These are phyloP conservation scores for Helicolenus hilgendorfi DNA, from an alignment of 2,797 vertebrate species.

Conservation along the genomic window DNA sequence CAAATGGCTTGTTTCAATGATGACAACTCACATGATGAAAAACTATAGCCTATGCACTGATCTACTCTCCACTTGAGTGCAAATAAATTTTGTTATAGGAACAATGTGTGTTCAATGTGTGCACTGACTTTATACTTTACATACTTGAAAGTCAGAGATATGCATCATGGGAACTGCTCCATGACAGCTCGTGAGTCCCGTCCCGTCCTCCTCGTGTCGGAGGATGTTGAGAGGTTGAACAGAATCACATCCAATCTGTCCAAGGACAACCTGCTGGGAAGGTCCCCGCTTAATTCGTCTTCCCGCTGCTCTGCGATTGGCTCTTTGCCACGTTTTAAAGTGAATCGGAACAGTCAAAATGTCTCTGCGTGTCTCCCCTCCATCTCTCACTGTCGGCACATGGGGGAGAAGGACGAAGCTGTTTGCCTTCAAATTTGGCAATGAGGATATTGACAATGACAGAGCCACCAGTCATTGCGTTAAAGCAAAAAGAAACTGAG, in stretches of 20 bases:
- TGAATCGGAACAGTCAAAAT: constrained; percentile 76
- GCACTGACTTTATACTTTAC: constrained; percentile 46
- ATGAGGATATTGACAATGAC: constrained; percentile 57
- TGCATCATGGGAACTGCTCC: constrained; percentile 8
- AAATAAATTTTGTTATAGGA: constrained; percentile 64
- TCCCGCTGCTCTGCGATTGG: constrained; percentile 72
- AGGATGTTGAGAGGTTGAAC: constrained; percentile 77
- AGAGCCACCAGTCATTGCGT: constrained; percentile 38
- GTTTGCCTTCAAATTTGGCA: constrained; percentile 56
- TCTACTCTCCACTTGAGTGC: constrained; percentile 56
- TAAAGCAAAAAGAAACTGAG: constrained; percentile 46
- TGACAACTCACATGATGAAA: constrained; percentile 73
- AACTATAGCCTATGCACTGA: constrained; percentile 32
- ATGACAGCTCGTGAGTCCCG: constrained; percentile 41
- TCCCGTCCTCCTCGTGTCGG: constrained; percentile 62
- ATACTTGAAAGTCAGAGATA: constrained; percentile 60
- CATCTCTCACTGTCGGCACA: constrained; percentile 48
- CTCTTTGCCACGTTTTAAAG: constrained; percentile 79
- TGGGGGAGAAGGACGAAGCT: constrained; percentile 45
- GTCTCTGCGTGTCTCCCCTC: constrained; percentile 39
- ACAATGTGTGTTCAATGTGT: constrained; percentile 10
- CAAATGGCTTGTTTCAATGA: constrained; percentile 72
- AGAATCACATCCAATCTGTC: constrained; percentile 77
- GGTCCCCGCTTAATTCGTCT: constrained; percentile 82
- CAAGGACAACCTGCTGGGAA: constrained; percentile 83